Evolutionary conservation across 1,140 invertebrate genomes (phyloP), one percentile per base, ranked within the genome.

Genomic region (Belonocnema kinseyi): DNA sequence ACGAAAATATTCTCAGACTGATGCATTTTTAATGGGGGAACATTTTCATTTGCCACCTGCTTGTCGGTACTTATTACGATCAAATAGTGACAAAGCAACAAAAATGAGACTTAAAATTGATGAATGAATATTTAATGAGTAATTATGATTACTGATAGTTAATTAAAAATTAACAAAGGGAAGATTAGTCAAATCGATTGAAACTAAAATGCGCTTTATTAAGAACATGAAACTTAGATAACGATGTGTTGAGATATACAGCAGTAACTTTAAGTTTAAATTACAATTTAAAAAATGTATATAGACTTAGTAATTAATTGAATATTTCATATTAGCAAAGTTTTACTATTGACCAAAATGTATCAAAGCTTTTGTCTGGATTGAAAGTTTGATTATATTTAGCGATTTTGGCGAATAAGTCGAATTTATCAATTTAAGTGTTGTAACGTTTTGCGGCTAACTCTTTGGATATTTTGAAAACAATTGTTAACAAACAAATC

Each of bases 231-330:
- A 72, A 81, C 80, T 85, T 84, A 82, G 74, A 83, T 80, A 82
- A 83, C 72, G 61, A 85, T 83, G 79, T 83, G 85, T 83, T 84
- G 83, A 84, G 58, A 77, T 66, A 82, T 26, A 74, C 80, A 85
- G 76, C 80, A 76, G 50, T 85, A 85, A 75, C 40, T 26, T 85
- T 84, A 85, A 85, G 74, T 83, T 66, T 66, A 4, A 33, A 33
- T 66, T 40, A 11, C 40, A 46, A 46, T 8, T 10, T 8, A 1
- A 46, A 46, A 46, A 46, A 46, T 33, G 13, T 66, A 66, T 14
- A 54, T n/a, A 54, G 19, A 19, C 2, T 8, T 0, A 19, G 53
- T 16, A 54, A 54, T 17, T 54, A n/a, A n/a, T 17, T 17, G 0
- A 54, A 54, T 17, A 2, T 16, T 8, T 16, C 0, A n/a, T 3